Base-by-base conservation (phyloP, 2,797 vertebrate species). In the Amazonetta brasiliensis region DNA sequence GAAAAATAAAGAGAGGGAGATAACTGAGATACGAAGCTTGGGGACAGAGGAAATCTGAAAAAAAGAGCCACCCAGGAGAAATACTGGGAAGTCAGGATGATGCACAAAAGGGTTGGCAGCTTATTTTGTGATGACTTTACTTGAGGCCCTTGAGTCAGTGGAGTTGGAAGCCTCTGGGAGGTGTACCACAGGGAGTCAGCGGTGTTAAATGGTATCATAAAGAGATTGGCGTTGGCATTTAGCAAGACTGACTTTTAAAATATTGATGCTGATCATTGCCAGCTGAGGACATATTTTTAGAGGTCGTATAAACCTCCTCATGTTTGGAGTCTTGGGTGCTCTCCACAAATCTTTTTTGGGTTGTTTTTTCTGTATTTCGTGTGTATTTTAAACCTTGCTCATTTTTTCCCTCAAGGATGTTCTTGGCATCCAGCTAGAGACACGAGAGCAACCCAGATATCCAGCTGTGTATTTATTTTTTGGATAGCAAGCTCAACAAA, bases 221-320 rank as follows among this genome's bases (percentile, higher is more conserved):
- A 63, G 63, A 44, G 92, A 66, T 13, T 56, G 69, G 83, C 6
- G 7, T 85, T 2, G 33, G 59, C 7, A 2, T 72, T 55, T 26
- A 52, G 33, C 31, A 58, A 71, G 66, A 62, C 41, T 84, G 93
- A 90, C 59, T 43, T 76, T 91, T 79, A 33, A 79, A 87, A 54
- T 59, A 33, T 93, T 2, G 6, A 72, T 58, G 60, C 73, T 87
- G 92, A 90, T 88, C 44, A 20, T 66, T 91, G 89, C 84, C 93
- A 94, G 84, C 92, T 86, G 74, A 88, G 92, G 73, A 74, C 89
- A 63, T 92, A 83, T 90, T 88, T 84, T 82, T 92, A 82, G 87
- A 92, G 90, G 92, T 95, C 89, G 68, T 77, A 80, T 93, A 91
- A 97, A 87, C 94, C 95, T 94, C 92, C 93, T 94, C 35, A 3